Percentiles rank a stretch among this genome's conserved stretches.
Conservation (phyloP, 2,113 vertebrate genomes). For the Salminus brasiliensis region DNA sequence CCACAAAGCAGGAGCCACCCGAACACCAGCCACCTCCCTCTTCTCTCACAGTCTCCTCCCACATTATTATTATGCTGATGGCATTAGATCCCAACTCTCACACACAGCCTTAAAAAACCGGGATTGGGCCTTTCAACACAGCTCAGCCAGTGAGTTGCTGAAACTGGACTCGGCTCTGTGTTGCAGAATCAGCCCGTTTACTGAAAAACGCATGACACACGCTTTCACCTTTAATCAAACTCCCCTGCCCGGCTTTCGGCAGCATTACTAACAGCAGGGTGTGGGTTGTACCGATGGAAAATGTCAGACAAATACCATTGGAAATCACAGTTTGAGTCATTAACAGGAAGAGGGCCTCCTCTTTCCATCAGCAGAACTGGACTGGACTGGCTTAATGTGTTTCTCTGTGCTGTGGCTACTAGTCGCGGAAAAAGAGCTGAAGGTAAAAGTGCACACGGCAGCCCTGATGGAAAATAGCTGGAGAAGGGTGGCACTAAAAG, state of each 20-base stretch:
- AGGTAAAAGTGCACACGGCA: background rate
- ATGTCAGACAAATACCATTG: conserved; percentile 49
- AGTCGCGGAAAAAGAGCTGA: background rate
- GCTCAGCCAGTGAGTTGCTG: too few relatives aligned
- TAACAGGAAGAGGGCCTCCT: conserved; percentile 55
- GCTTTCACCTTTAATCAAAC: background rate
- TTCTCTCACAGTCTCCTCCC: too few relatives aligned
- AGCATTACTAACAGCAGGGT: conserved; percentile 28
- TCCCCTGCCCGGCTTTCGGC: background rate
- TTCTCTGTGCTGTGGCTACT: background rate
- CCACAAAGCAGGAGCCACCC: too few relatives aligned
- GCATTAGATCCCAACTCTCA: too few relatives aligned
- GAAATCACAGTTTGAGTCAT: conserved; percentile 34
- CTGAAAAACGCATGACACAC: background rate
- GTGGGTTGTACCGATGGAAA: conserved; percentile 22
- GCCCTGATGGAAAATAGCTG: background rate
- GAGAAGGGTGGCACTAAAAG: background rate
- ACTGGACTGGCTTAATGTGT: background rate
- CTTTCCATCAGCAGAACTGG: conserved; percentile 56
- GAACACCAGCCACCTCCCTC: too few relatives aligned
- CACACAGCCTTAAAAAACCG: too few relatives aligned
- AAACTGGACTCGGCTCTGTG: too few relatives aligned
- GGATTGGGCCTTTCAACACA: too few relatives aligned
- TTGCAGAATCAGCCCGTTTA: background rate
- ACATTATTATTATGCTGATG: too few relatives aligned